Base-by-base conservation (phyloP, 2,113 vertebrate genomes). In the Psettodes erumei region DNA sequence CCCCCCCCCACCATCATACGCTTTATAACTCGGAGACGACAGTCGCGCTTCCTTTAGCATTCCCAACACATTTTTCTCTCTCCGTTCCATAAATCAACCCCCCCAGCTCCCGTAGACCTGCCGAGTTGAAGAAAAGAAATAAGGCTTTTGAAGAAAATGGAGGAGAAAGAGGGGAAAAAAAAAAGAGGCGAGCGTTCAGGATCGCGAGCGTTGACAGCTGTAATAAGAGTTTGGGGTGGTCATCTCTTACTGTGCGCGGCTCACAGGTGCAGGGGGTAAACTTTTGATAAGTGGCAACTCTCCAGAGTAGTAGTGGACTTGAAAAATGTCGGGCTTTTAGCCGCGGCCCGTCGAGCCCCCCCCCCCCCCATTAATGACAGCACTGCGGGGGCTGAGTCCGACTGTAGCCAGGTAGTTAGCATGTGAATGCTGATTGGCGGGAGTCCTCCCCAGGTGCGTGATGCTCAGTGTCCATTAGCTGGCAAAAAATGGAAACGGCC, bases 41-140 rank as follows among this genome's bases (percentile, higher is more conserved):
- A 71, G 69, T 43, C 42, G 23, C 1, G 45, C 53, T 89, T 82
- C 72, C 58, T 79, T 90, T 82, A 71, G 75, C 78, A 82, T 91
- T 88, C 85, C 76, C 55, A 71, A 35, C 65, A 81, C 71, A 80
- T 85, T 83, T 83, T 82, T 78, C 56, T 78, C 56, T 78, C 50
- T 85, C 61, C 43, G 75, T 84, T 87, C 85, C 81, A 93, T 92
- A 83, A 93, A 93, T 93, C 86, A 92, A 88, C 67, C 40, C 58
- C 53, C 59, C 8, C n/a, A n/a, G n/a, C n/a, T n/a, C n/a, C n/a
- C n/a, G n/a, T n/a, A 65, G 71, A 71, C 58, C 66, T 75, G 81
- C 79, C 47, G 27, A 62, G 37, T 33, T 67, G 68, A 88, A 68
- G 64, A 75, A 76, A 74, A 71, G 35, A 83, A 85, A 83, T 71